Conservation (phyloP, 64 coral and sea anemone genomes). For the Montipora cactus region DNA sequence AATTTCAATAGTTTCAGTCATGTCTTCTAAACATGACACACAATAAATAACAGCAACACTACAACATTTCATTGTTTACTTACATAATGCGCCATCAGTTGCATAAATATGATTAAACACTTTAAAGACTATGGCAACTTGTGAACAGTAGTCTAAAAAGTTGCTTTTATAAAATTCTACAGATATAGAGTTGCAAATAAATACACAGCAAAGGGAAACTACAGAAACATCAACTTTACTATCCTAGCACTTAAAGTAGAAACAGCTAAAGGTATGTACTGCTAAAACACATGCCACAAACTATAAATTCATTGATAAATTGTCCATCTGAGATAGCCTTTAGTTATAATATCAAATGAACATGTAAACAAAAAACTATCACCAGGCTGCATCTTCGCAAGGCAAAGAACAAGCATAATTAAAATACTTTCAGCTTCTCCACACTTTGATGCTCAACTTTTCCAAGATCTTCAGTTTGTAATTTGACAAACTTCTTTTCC, state of each 20-base stretch:
- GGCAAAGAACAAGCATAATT: neutral
- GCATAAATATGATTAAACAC: neutral
- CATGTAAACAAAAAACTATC: constrained; percentile 4
- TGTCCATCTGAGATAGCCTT: constrained; percentile 1
- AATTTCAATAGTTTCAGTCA: neutral
- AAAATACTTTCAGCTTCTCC: constrained; percentile 13
- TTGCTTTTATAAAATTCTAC: neutral
- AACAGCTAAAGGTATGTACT: constrained; percentile 7
- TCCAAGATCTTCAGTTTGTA: neutral
- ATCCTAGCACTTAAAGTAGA: constrained; percentile 17
- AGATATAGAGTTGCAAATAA: constrained; percentile 11
- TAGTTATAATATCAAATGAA: constrained; percentile 13
- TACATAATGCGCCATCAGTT: neutral
- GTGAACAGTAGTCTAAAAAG: constrained; percentile 6
- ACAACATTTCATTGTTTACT: neutral
- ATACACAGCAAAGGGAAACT: neutral
- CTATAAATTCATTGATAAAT: neutral
- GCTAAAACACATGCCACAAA: neutral
- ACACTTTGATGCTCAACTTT: neutral
- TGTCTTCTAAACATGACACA: neutral
- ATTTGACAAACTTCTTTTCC: constrained; percentile 4
- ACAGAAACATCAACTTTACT: constrained; percentile 2
- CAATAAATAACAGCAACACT: neutral
- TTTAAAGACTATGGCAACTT: constrained; percentile 6
- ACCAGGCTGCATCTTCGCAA: constrained; percentile 1